Base-by-base conservation (phyloP, 2,113 vertebrate species). In the Genyomyrus donnyi region DNA sequence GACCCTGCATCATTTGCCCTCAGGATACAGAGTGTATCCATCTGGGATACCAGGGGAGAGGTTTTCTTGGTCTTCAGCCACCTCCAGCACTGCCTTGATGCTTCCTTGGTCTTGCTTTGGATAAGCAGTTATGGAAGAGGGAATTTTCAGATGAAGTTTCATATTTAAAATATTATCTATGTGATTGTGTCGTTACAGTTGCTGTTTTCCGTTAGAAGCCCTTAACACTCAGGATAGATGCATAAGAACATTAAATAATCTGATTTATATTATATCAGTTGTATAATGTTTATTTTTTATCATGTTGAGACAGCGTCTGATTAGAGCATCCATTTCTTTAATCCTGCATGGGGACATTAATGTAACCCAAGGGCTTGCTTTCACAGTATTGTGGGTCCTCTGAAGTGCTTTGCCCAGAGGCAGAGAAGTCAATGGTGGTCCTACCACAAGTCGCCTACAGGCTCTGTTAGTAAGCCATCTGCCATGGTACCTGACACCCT, bases 401-500 rank as follows among this genome's bases (percentile, higher is more conserved):
- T 85, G 83, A 84, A 84, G 42, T 84, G 87, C 89, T 77, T n/a
- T 83, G 80, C 52, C 90, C 85, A 91, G 49, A 56, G 53, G 80
- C 89, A 87, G 48, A 87, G 87, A 86, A 87, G 50, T 89, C 85
- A 85, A 1, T 80, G 84, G 84, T 85, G 89, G 88, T 89, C 89
- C 62, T 52, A 39, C 48, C 49, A 35, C 13, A 89, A 62, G 50
- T 83, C 90, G 83, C 89, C 89, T 89, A 89, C 91, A 90, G 89
- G 85, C 35, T 46, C 84, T 88, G 19, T 90, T 89, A 66, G 89
- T 89, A 89, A 84, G 89, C 91, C 91, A 92, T 92, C 90, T 92
- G 90, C 88, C 88, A 84, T 49, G 85, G 90, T 89, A 92, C 91
- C 91, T 91, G 90, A 92, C 90, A 92, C 91, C 74, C 85, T 88